phyloP scores from a whole-genome alignment of 1,140 invertebrate species.

The Laodelphax striatellus region DNA sequence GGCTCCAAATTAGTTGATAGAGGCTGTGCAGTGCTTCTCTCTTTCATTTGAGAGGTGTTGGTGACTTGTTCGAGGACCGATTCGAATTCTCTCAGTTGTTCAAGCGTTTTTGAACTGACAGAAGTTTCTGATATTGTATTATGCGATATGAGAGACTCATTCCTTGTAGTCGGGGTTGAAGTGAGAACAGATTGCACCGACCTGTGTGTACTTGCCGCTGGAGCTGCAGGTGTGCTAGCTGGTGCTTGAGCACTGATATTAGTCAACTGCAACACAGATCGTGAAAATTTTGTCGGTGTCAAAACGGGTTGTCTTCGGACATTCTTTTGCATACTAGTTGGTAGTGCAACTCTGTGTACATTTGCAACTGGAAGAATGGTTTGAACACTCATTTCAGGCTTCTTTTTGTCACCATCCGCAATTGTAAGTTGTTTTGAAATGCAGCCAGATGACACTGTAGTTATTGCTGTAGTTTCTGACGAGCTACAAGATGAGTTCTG shows the following conservation, averaged over 20 bases:
- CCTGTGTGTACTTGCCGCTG: slow-evolving; percentile 20
- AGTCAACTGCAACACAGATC: slow-evolving; percentile 43
- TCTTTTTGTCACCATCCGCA: slow-evolving; percentile 6
- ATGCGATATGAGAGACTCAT: slow-evolving; percentile 32
- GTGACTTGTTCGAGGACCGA: slow-evolving; percentile 63
- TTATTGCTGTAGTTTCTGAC: neutral
- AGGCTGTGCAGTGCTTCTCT: slow-evolving; percentile 41
- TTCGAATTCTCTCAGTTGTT: slow-evolving; percentile 69
- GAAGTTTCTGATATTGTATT: slow-evolving; percentile 30
- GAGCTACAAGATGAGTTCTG: slow-evolving; percentile 16
- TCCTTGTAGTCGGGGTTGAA: slow-evolving; percentile 28
- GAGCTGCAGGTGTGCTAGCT: slow-evolving; percentile 28
- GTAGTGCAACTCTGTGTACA: slow-evolving; percentile 2
- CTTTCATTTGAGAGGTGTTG: slow-evolving; percentile 37
- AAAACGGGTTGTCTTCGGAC: slow-evolving; percentile 10
- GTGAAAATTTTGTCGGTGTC: slow-evolving; percentile 32
- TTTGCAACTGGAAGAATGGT: neutral
- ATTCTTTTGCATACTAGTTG: slow-evolving; percentile 11
- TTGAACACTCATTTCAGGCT: slow-evolving; percentile 1
- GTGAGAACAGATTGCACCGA: slow-evolving; percentile 34
- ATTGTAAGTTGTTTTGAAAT: neutral
- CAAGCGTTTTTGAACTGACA: slow-evolving; percentile 48
- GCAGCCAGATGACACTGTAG: neutral
- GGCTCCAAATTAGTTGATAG: slow-evolving; percentile 2
- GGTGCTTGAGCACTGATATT: slow-evolving; percentile 8